Evolutionary conservation across 2,113 vertebrate genomes (phyloP).

Genomic region (Progne subis): DNA sequence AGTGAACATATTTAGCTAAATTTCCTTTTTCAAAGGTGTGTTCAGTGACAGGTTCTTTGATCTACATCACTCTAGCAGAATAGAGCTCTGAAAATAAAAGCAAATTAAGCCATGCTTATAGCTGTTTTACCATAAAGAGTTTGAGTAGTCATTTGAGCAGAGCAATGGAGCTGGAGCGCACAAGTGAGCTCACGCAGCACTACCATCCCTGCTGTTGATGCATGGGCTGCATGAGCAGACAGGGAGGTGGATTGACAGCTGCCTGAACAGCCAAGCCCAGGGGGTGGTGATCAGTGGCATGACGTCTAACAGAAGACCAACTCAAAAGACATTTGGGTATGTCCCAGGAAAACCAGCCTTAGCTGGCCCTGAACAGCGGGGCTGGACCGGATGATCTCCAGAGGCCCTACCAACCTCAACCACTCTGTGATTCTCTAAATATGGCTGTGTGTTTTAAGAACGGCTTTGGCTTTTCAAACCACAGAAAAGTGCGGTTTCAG

Average conservation of each 20-base stretch:
- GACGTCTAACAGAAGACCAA: not conserved
- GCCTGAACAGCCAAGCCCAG: not conserved
- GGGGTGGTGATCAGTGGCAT: not conserved
- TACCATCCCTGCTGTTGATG: not conserved
- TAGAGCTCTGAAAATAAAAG: not conserved
- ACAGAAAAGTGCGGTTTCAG: not conserved
- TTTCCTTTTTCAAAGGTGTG: not conserved
- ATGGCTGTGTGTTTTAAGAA: not conserved
- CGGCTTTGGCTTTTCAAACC: not conserved
- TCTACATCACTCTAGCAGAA: not conserved
- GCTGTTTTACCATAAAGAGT: not conserved
- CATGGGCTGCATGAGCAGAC: not conserved
- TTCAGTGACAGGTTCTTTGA: not conserved
- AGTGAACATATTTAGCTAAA: not conserved
- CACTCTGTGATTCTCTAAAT: not conserved
- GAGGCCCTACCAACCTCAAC: not conserved
- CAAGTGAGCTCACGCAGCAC: not conserved
- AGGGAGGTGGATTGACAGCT: not conserved
- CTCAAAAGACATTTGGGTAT: not conserved
- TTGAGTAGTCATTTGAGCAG: not conserved
- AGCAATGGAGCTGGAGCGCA: not conserved
- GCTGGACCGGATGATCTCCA: not conserved
- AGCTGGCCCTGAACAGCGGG: not conserved
- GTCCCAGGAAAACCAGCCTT: not conserved
- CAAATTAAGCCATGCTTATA: not conserved